A percentile compares a stretch with the other conserved stretches of the same genome.
Evolutionary conservation across 2,888 invertebrate species (phyloP).

Genomic region (Hirtodrosophila alboralis): DNA sequence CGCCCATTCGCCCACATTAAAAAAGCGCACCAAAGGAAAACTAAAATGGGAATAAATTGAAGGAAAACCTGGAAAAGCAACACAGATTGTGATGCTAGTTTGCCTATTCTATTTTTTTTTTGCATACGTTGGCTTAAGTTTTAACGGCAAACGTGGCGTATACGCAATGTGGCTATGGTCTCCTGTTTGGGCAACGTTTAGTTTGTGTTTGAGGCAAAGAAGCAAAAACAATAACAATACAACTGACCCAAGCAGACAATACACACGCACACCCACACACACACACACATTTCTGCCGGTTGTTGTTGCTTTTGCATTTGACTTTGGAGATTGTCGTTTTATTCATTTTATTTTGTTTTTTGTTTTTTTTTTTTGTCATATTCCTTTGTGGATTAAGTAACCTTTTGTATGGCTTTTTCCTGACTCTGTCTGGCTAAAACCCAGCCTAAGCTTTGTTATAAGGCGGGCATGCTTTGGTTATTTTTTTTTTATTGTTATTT

Average conservation of each 20-base stretch:
- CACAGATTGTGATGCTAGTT: constrained; percentile 27
- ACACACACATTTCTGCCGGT: not conserved
- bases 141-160: constrained; percentile 37
- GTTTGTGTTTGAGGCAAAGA: too few species aligned
- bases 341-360: constrained; percentile 27
- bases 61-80: constrained; percentile 10
- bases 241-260: constrained; percentile 26
- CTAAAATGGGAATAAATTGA: not conserved
- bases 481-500: constrained; percentile 25
- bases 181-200: too few species aligned
- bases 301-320: constrained; percentile 14
- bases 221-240: constrained; percentile 1
- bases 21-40: too few species aligned
- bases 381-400: constrained; percentile 50
- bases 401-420: constrained; percentile 35
- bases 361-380: constrained; percentile 17
- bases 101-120: constrained; percentile 41
- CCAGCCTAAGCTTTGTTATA: constrained; percentile 9
- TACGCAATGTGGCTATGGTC: constrained; percentile 28
- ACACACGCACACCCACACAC: not conserved
- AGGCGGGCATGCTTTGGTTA: constrained; percentile 2
- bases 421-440: constrained; percentile 10
- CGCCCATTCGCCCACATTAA: too few species aligned
- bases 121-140: constrained; percentile 51
- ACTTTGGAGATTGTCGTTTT: constrained; percentile 10